These are phyloP conservation scores for Strigamia crassipes DNA, from an alignment of 2,888 invertebrate species.

Conservation along the genomic window DNA sequence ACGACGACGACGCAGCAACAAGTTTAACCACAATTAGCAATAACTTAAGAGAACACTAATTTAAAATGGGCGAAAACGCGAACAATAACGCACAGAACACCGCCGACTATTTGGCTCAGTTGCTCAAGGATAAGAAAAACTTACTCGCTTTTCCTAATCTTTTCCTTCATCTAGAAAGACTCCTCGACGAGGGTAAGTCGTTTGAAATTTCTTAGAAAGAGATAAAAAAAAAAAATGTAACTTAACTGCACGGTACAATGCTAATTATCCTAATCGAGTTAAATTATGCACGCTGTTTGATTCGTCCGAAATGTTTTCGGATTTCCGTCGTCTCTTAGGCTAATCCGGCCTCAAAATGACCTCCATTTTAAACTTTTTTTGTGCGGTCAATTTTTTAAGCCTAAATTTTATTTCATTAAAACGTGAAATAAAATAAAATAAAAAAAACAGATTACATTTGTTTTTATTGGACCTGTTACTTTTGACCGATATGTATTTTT, in stretches of 20 bases:
- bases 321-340: slow-evolving; percentile 40
- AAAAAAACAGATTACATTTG: neutral
- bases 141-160: slow-evolving; percentile 99
- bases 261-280: slow-evolving; percentile 12
- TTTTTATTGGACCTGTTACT: slow-evolving; percentile 11
- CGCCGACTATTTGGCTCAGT: slow-evolving; percentile 99
- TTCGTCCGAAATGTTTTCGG: slow-evolving; percentile 29
- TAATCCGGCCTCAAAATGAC: slow-evolving; percentile 37
- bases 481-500: slow-evolving; percentile 29
- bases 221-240: neutral
- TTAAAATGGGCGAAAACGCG: slow-evolving; percentile 49
- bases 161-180: slow-evolving; percentile 98
- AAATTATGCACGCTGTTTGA: slow-evolving; percentile 42
- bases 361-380: slow-evolving; percentile 35
- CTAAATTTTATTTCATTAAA: neutral
- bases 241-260: neutral
- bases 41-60: neutral
- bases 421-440: neutral
- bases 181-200: slow-evolving; percentile 95
- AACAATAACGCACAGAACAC: slow-evolving; percentile 82
- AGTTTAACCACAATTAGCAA: slow-evolving; percentile 32
- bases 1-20: slow-evolving; percentile 23
- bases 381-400: neutral
- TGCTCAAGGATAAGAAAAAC: slow-evolving; percentile 99
- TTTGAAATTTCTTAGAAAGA: neutral